Percentiles rank a stretch among this genome's conserved stretches.
Conservation (phyloP, 2,797 vertebrate genomes). For the Pseudochaenichthys georgianus region DNA sequence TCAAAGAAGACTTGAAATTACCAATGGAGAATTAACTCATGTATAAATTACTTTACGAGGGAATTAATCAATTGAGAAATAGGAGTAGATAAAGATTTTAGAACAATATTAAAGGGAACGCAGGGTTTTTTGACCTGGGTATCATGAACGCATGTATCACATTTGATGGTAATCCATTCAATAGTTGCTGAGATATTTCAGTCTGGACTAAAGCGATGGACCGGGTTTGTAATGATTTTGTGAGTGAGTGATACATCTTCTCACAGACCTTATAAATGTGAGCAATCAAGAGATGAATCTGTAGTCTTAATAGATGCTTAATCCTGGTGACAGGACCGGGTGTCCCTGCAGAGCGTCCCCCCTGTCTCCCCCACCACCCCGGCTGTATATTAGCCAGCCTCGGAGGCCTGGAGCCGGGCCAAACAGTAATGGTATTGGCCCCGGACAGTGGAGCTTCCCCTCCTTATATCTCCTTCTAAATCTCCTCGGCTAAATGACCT, state of each 20-base stretch:
- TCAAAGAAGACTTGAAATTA: too few species aligned
- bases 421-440: slow-evolving; percentile 68
- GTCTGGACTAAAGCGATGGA: neutral
- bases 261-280: neutral
- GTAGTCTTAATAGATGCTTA: slow-evolving; percentile 14
- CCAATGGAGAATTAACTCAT: too few species aligned
- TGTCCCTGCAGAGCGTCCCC: slow-evolving; percentile 12
- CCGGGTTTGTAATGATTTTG: neutral
- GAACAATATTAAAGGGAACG: too few species aligned
- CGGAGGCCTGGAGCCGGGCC: slow-evolving; percentile 63
- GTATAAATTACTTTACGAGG: too few species aligned
- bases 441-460: slow-evolving; percentile 22
- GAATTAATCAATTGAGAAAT: too few species aligned
- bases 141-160: too few species aligned
- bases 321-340: slow-evolving; percentile 36
- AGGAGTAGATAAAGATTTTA: too few species aligned
- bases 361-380: slow-evolving; percentile 14
- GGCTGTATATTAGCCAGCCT: slow-evolving; percentile 50
- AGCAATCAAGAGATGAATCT: slow-evolving; percentile 18
- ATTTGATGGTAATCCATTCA: too few species aligned
- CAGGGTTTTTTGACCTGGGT: too few species aligned
- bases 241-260: neutral
- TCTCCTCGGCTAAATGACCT: slow-evolving; percentile 42
- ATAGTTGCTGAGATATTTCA: neutral
- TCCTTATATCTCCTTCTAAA: slow-evolving; percentile 25